Evolutionary conservation across 2,113 vertebrate genomes (phyloP).

Genomic region (Malurus cyaneus): DNA sequence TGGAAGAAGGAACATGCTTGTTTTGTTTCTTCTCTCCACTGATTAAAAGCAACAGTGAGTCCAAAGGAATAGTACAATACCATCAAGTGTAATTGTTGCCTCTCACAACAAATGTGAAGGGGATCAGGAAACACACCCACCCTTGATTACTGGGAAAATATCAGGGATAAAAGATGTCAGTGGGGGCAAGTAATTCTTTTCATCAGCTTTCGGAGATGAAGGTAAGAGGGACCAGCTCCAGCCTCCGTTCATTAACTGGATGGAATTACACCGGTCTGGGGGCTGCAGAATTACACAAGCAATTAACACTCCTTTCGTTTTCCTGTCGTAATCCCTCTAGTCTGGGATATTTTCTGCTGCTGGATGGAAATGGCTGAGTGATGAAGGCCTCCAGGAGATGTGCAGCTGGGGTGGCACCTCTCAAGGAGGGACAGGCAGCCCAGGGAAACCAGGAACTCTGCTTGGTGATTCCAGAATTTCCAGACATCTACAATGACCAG

Average conservation of each 20-base stretch:
- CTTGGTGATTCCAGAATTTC: not conserved
- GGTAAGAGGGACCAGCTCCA: not conserved
- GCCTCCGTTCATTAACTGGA: not conserved
- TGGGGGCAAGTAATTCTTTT: constrained; percentile 16
- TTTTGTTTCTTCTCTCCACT: not conserved
- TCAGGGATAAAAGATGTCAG: not conserved
- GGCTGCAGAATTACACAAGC: constrained; percentile 45
- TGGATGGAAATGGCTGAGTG: not conserved
- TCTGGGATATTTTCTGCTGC: not conserved
- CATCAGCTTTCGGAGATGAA: not conserved
- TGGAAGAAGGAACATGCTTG: not conserved
- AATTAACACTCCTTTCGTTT: constrained; percentile 29
- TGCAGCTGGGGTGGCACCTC: not conserved
- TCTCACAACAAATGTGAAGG: not conserved
- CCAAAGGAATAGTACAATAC: not conserved
- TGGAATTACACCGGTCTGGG: not conserved
- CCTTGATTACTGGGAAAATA: constrained; percentile 32
- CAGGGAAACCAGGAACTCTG: not conserved
- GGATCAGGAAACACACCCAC: not conserved
- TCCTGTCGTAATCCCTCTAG: not conserved
- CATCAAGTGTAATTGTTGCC: not conserved
- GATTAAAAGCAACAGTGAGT: not conserved
- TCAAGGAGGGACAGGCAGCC: not conserved
- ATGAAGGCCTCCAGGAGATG: not conserved
- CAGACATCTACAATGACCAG: not conserved